Base-by-base conservation (phyloP, 2,797 vertebrate species). In the Sebastes cheni region DNA sequence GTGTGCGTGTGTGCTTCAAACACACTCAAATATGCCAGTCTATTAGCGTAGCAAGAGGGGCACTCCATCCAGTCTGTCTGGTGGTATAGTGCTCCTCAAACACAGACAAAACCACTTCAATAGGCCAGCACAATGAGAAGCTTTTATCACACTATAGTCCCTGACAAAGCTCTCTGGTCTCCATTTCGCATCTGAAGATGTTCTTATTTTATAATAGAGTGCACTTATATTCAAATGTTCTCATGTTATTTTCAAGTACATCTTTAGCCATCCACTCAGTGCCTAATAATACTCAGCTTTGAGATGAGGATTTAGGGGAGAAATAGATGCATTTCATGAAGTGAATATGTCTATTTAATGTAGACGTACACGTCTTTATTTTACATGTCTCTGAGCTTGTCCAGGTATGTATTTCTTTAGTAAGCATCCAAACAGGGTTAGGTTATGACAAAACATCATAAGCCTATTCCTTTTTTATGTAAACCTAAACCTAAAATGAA, bases 41-140 rank as follows among this genome's bases (percentile, higher is more conserved):
- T 75, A 12, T 70, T 65, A 75, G 46, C 5, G 6, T 82, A 23
- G 25, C 22, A 61, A 79, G 74, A 81, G 58, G 32, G 70, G 5
- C 77, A 75, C 76, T 88, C 78, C 68, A 65, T 70, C 50, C 36
- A 59, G 79, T 66, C 74, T 70, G 68, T 88, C 72, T 86, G 1
- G 6, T 68, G 25, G 71, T 52, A 46, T 46, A 65, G 67, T 69
- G 69, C 72, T 77, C 60, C 86, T 91, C 74, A 62, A 65, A 82
- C 29, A 23, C 76, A 85, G 80, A 88, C 81, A 85, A 69, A 86
- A 65, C 73, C 85, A 81, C 87, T 91, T 89, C 77, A 87, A 29
- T 29, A 18, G 80, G 27, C 42, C 62, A 16, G 29, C 7, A 66
- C 76, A 79, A 22, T 59, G 64, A 70, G 42, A 72, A 34, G 78